Evolutionary conservation across 2,797 vertebrate genomes (phyloP).

Genomic region (Pelobates cultripes): DNA sequence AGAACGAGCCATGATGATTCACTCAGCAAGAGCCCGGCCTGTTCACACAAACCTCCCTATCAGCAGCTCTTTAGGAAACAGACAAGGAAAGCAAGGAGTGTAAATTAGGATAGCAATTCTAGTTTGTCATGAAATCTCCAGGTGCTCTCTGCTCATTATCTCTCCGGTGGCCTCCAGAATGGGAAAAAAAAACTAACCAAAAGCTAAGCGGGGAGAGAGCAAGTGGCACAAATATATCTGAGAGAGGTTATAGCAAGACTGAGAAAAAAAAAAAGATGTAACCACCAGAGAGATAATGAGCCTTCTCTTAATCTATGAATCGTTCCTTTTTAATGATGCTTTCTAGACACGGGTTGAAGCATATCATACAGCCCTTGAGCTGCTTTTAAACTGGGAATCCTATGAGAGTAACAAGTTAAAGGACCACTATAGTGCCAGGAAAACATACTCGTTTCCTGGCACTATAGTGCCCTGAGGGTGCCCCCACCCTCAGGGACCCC

Average conservation of each 20-base stretch:
- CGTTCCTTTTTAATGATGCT: too few species aligned
- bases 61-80: slow-evolving; percentile 22
- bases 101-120: slow-evolving; percentile 30
- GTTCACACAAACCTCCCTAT: slow-evolving; percentile 10
- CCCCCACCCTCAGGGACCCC: too few species aligned
- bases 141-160: slow-evolving; percentile 45
- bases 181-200: not conserved
- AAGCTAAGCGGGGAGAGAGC: not conserved
- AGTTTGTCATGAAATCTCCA: slow-evolving; percentile 45
- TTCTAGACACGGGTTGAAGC: too few species aligned
- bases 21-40: slow-evolving; percentile 19
- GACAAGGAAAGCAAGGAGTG: slow-evolving; percentile 30
- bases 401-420: too few species aligned
- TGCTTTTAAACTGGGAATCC: too few species aligned
- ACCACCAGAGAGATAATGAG: not conserved
- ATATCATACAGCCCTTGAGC: too few species aligned
- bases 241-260: not conserved
- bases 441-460: too few species aligned
- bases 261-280: not conserved
- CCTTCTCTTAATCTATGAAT: too few species aligned
- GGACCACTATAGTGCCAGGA: too few species aligned
- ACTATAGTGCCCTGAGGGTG: too few species aligned
- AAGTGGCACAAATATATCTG: not conserved
- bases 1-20: slow-evolving; percentile 10
- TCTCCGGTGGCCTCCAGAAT: not conserved